Evolutionary conservation across 2,888 invertebrate genomes (phyloP).

Genomic region (Taenaris catops): DNA sequence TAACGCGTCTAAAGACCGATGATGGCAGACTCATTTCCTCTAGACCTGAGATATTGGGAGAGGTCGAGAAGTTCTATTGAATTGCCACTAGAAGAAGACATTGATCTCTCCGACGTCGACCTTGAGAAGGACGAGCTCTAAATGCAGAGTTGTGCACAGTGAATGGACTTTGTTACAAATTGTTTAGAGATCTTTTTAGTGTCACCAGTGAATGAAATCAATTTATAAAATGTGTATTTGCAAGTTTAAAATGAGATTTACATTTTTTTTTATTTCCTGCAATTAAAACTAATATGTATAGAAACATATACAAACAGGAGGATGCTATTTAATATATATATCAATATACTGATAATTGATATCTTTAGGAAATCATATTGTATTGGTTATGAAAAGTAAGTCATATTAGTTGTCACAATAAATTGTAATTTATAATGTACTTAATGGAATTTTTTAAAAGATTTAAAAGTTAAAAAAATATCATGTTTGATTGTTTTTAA

Average conservation of each 20-base stretch:
- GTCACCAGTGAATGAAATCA: conserved; percentile 1
- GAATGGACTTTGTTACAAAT: conserved; percentile 4
- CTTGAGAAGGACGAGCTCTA: conserved; percentile 90
- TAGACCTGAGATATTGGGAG: conserved; percentile 94
- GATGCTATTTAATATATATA: background rate
- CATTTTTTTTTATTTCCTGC: background rate
- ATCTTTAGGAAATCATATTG: no score
- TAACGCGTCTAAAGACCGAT: no score
- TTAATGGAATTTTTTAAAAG: no score
- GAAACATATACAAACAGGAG: background rate
- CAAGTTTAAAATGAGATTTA: no score
- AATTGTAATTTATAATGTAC: no score
- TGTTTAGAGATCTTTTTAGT: conserved; percentile 4
- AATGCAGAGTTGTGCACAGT: conserved; percentile 28
- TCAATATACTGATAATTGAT: background rate
- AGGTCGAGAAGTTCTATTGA: conserved; percentile 97
- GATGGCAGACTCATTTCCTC: no score
- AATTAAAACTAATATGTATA: background rate
- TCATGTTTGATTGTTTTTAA: no score
- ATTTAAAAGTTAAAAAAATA: no score
- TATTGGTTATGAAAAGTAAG: no score
- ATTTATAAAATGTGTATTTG: no score
- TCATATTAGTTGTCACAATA: no score
- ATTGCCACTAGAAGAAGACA: conserved; percentile 91
- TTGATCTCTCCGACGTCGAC: conserved; percentile 94